Conservation (phyloP, 2,797 vertebrate genomes). For the Leptoclinus maculatus region DNA sequence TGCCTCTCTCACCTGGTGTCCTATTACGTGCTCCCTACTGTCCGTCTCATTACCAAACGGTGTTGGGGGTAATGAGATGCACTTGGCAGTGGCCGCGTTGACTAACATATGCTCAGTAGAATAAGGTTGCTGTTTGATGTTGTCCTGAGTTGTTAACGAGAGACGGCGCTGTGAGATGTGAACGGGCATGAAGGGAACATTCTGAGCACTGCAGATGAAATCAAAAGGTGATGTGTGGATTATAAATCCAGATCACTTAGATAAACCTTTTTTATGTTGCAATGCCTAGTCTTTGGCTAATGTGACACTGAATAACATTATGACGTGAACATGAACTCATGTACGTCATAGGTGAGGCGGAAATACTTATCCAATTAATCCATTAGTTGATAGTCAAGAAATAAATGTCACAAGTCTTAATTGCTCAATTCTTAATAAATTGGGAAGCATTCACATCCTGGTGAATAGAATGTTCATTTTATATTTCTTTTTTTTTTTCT, state of each 20-base stretch:
- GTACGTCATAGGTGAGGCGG: neutral
- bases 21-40: slow-evolving; percentile 61
- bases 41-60: slow-evolving; percentile 34
- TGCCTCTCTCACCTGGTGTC: slow-evolving; percentile 70
- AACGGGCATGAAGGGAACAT: slow-evolving; percentile 32
- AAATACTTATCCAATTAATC: neutral
- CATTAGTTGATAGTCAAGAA: neutral
- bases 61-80: slow-evolving; percentile 74
- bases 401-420: neutral
- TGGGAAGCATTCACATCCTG: too few relatives aligned
- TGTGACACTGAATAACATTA: neutral
- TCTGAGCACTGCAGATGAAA: slow-evolving; percentile 4
- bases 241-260: slow-evolving; percentile 5
- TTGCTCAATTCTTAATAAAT: too few relatives aligned
- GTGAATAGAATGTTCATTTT: neutral
- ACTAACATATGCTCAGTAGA: slow-evolving; percentile 61
- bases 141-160: slow-evolving; percentile 55
- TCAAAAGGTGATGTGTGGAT: neutral
- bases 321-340: neutral
- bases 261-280: slow-evolving; percentile 26
- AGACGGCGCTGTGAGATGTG: slow-evolving; percentile 49
- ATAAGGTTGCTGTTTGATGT: slow-evolving; percentile 67
- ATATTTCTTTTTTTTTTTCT: neutral
- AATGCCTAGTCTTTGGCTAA: neutral
- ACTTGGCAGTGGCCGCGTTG: slow-evolving; percentile 59